phyloP scores from a whole-genome alignment of 2,888 invertebrate genomes.

The Gandaritis pyraliata region DNA sequence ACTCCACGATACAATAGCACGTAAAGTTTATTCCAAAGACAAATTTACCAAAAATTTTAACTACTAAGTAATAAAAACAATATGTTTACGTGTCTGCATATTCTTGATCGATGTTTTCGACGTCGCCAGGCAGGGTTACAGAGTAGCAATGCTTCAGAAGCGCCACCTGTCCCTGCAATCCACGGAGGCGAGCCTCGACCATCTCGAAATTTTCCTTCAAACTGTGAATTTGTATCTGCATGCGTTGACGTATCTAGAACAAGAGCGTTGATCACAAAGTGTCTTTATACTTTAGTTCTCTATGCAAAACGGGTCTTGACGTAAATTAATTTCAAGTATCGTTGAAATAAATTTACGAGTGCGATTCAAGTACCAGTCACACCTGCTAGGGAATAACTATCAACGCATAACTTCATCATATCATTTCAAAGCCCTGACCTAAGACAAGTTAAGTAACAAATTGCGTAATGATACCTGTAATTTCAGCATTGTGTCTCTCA shows the following conservation, averaged over 20 bases:
- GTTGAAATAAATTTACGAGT: not conserved
- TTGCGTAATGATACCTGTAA: constrained; percentile 22
- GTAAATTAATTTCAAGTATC: constrained; percentile 1
- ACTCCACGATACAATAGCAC: constrained; percentile 3
- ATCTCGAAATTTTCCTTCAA: constrained; percentile 88
- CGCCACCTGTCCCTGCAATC: constrained; percentile 86
- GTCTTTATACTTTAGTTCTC: not conserved
- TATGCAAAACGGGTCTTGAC: not conserved
- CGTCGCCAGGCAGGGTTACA: constrained; percentile 58
- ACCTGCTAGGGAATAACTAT: not conserved
- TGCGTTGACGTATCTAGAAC: constrained; percentile 86
- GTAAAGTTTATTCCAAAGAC: constrained; percentile 29
- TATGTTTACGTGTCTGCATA: constrained; percentile 22
- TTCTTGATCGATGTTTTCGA: constrained; percentile 41
- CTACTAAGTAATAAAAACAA: not conserved
- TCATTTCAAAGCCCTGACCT: constrained; percentile 20
- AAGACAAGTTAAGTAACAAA: constrained; percentile 25
- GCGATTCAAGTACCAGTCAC: not conserved
- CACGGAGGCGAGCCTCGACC: constrained; percentile 86
- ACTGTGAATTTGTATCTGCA: constrained; percentile 87
- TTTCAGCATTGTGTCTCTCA: constrained; percentile 19
- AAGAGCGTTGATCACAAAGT: constrained; percentile 6
- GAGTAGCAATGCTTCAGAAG: constrained; percentile 82
- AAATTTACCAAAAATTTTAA: constrained; percentile 18
- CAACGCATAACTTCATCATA: not conserved